phyloP scores from a whole-genome alignment of 1,140 invertebrate genomes.

The Drosophila mayri region DNA sequence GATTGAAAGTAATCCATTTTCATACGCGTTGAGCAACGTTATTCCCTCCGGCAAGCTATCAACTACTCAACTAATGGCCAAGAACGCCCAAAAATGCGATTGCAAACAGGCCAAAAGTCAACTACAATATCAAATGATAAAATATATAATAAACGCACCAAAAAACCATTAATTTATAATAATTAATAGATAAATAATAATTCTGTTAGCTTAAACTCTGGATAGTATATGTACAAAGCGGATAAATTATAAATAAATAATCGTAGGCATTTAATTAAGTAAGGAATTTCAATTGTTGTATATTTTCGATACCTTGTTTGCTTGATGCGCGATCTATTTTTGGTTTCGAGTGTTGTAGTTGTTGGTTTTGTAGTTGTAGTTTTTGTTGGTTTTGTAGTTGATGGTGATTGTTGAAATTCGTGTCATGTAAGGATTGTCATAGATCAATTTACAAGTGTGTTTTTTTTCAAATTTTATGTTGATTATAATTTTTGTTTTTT shows the following conservation, averaged over 20 bases:
- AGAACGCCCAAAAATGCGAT: slow-evolving; percentile 38
- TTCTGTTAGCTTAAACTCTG: slow-evolving; percentile 17
- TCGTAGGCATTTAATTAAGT: slow-evolving; percentile 57
- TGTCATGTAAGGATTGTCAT: slow-evolving; percentile 76
- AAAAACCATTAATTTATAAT: slow-evolving; percentile 30
- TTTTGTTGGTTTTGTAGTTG: slow-evolving; percentile 65
- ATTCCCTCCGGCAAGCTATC: slow-evolving; percentile 23
- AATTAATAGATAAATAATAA: slow-evolving; percentile 13
- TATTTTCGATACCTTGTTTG: slow-evolving; percentile 83
- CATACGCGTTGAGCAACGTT: slow-evolving; percentile 26
- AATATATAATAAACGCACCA: slow-evolving; percentile 22
- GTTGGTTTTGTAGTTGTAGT: slow-evolving; percentile 54
- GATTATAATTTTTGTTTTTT: slow-evolving; percentile 51
- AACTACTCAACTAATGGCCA: slow-evolving; percentile 46
- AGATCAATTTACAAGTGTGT: slow-evolving; percentile 71
- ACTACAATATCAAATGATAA: slow-evolving; percentile 41
- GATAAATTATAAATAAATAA: slow-evolving; percentile 49
- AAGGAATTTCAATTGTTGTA: slow-evolving; percentile 63
- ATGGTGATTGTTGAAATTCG: slow-evolving; percentile 53
- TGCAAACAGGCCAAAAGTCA: slow-evolving; percentile 42
- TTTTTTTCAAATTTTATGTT: slow-evolving; percentile 55
- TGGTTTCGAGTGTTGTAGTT: slow-evolving; percentile 62
- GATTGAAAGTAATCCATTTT: slow-evolving; percentile 22
- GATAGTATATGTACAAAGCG: slow-evolving; percentile 65
- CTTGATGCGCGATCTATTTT: slow-evolving; percentile 84